These are phyloP conservation scores for Lonchura striata DNA, from an alignment of 2,113 vertebrate genomes.

Conservation along the genomic window DNA sequence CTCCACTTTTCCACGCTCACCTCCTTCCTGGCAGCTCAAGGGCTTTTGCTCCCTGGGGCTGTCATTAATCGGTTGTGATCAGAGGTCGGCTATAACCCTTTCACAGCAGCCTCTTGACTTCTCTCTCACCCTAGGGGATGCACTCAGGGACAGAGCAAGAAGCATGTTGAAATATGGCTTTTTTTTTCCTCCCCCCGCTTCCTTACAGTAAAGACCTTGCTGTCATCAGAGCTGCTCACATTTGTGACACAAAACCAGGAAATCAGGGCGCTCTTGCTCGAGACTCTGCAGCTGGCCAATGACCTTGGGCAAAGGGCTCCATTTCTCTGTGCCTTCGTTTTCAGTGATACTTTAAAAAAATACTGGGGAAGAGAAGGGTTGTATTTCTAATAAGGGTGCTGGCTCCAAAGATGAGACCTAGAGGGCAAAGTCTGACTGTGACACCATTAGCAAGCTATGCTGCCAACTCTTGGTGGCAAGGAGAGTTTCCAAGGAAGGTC, in stretches of 20 bases:
- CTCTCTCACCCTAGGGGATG: conserved; percentile 36
- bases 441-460: neutral
- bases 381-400: neutral
- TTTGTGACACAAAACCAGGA: conserved; percentile 27
- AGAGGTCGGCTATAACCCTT: conserved; percentile 57
- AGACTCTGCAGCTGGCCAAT: neutral
- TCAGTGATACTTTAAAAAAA: neutral
- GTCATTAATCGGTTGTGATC: conserved; percentile 62
- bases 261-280: neutral
- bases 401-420: neutral
- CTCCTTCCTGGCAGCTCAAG: conserved; percentile 61
- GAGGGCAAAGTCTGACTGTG: neutral
- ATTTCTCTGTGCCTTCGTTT: neutral
- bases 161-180: conserved; percentile 25
- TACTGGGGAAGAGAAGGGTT: neutral
- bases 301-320: conserved; percentile 31
- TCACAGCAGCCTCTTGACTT: conserved; percentile 62
- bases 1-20: neutral
- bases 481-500: neutral
- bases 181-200: too few relatives aligned
- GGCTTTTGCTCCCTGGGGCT: conserved; percentile 41
- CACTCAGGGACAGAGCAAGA: conserved; percentile 30
- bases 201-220: conserved; percentile 10
- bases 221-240: conserved; percentile 25
- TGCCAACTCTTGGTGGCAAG: neutral